Conservation (phyloP, 2,113 vertebrate species). For the Bufo gargarizans region DNA sequence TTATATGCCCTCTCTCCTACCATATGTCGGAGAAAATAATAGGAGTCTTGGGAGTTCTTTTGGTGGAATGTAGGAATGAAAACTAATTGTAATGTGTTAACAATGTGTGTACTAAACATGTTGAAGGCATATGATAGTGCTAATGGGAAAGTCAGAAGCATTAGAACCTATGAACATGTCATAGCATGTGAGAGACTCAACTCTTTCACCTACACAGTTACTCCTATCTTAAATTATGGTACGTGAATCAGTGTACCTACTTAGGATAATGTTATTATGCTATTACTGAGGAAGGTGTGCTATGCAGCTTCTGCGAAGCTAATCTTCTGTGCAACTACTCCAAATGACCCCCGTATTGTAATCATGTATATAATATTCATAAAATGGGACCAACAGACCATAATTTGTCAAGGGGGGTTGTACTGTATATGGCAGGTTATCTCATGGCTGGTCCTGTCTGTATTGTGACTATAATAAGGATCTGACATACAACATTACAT, state of each 20-base stretch:
- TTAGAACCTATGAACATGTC: neutral
- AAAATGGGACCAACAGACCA: too few species aligned
- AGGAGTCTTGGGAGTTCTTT: neutral
- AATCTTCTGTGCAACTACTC: neutral
- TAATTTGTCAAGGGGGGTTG: too few species aligned
- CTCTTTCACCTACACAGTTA: too few species aligned
- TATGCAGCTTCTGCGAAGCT: neutral
- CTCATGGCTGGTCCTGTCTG: too few species aligned
- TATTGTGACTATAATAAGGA: too few species aligned
- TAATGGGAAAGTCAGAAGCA: neutral
- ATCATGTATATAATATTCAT: too few species aligned
- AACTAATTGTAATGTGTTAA: slow-evolving; percentile 21
- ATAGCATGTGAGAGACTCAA: neutral
- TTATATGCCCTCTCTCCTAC: too few species aligned
- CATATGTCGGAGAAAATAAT: too few species aligned
- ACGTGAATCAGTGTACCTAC: neutral
- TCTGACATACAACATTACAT: too few species aligned
- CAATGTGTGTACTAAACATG: neutral
- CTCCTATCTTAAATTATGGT: neutral
- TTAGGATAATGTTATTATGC: neutral
- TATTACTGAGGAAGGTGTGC: neutral
- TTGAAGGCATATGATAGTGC: neutral
- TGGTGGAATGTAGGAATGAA: neutral
- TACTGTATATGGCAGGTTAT: too few species aligned
- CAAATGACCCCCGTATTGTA: neutral